These are phyloP conservation scores for Pionites leucogaster DNA, from an alignment of 2,113 vertebrate genomes.

Conservation along the genomic window DNA sequence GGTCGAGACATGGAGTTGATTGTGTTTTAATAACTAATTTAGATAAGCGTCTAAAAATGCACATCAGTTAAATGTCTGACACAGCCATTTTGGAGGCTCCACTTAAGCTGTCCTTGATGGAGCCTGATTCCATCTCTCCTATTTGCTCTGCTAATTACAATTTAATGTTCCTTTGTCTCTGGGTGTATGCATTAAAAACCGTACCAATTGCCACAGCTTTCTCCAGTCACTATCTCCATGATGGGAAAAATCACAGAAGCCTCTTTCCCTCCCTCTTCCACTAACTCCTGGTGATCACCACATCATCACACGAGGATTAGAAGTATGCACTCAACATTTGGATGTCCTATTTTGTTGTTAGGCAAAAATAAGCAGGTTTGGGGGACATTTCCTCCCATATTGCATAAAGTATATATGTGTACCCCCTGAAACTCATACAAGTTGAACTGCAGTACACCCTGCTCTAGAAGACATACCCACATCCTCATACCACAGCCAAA, in stretches of 20 bases:
- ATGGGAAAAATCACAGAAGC: not conserved
- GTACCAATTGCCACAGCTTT: not conserved
- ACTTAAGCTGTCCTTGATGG: conserved; percentile 12
- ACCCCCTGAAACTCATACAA: not conserved
- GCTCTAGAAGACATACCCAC: not conserved
- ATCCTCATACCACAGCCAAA: not conserved
- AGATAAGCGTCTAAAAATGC: conserved; percentile 54
- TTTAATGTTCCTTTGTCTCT: conserved; percentile 28
- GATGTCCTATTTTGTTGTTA: not conserved
- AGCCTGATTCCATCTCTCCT: conserved; percentile 47
- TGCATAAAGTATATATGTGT: not conserved
- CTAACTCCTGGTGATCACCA: not conserved
- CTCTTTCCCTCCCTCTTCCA: not conserved
- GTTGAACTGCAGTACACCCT: not conserved
- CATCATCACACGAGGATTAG: not conserved
- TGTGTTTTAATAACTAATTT: conserved; percentile 60
- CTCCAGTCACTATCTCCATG: not conserved
- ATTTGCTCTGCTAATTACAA: conserved; percentile 60
- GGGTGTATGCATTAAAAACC: not conserved
- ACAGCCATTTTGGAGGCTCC: conserved; percentile 9
- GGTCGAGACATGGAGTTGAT: not conserved
- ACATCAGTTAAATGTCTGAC: conserved; percentile 40
- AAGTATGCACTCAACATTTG: not conserved
- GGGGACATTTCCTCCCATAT: not conserved
- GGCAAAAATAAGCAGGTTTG: not conserved